Percentiles rank a stretch among this genome's conserved stretches.
Conservation (phyloP, 2,888 invertebrate species). For the Liodrosophila aerea region DNA sequence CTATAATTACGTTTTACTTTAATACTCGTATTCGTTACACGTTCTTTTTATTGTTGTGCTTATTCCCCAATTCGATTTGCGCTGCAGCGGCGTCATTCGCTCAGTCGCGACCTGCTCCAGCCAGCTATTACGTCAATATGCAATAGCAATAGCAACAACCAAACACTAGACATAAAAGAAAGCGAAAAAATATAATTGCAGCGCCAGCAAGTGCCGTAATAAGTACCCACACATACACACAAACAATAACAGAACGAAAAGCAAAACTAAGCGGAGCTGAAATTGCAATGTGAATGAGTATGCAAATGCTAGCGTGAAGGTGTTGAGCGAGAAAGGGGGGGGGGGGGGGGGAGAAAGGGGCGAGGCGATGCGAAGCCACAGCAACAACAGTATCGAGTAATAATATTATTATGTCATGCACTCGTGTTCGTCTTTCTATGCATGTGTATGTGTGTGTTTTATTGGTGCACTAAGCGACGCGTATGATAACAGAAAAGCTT, state of each 20-base stretch:
- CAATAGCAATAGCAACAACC: slow-evolving; percentile 40
- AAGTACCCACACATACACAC: slow-evolving; percentile 31
- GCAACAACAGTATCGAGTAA: slow-evolving; percentile 18
- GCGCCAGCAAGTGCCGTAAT: slow-evolving; percentile 68
- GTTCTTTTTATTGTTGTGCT: slow-evolving; percentile 9
- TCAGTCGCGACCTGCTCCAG: slow-evolving; percentile 18
- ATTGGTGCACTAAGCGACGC: slow-evolving; percentile 24
- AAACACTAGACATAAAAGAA: slow-evolving; percentile 18
- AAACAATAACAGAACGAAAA: slow-evolving; percentile 18
- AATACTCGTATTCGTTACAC: neutral
- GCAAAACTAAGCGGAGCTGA: slow-evolving; percentile 9
- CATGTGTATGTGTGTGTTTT: slow-evolving; percentile 17
- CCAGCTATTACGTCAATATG: slow-evolving; percentile 66
- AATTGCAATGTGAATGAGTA: neutral
- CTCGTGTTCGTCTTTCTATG: slow-evolving; percentile 26
- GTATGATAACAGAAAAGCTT: slow-evolving; percentile 3
- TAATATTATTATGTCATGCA: slow-evolving; percentile 71
- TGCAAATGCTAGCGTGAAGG: slow-evolving; percentile 24
- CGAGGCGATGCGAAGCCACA: slow-evolving; percentile 33
- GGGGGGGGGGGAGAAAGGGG: neutral
- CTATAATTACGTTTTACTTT: slow-evolving; percentile 9
- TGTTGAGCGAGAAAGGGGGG: neutral
- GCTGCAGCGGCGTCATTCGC: slow-evolving; percentile 16
- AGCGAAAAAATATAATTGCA: slow-evolving; percentile 47
- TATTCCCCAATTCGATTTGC: slow-evolving; percentile 19